These are phyloP conservation scores for Oxygymnocypris stewartii DNA, from an alignment of 2,113 vertebrate genomes.

Conservation along the genomic window DNA sequence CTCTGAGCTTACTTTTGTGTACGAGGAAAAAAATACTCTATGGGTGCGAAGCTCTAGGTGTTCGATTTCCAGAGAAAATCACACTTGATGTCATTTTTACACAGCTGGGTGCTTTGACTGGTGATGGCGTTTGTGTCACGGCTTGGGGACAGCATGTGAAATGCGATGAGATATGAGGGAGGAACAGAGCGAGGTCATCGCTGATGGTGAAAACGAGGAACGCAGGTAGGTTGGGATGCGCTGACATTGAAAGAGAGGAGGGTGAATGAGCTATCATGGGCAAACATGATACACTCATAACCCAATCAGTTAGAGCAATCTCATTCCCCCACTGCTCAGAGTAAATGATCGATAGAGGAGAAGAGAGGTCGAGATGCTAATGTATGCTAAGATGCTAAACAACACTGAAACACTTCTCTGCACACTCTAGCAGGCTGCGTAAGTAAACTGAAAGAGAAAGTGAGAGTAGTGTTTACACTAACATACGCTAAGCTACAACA, in stretches of 20 bases:
- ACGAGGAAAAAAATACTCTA: slow-evolving; percentile 6
- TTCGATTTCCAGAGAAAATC: slow-evolving; percentile 23
- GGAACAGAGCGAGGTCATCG: not conserved
- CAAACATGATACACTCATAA: slow-evolving; percentile 32
- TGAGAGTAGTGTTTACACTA: not conserved
- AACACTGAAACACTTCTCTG: not conserved
- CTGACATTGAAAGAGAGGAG: not conserved
- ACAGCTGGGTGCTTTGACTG: not conserved
- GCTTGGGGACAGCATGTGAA: not conserved
- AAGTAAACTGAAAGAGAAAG: not conserved
- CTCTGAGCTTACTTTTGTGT: slow-evolving; percentile 4
- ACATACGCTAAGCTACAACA: not conserved
- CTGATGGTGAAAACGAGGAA: not conserved
- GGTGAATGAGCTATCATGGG: not conserved
- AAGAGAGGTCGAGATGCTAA: slow-evolving; percentile 6
- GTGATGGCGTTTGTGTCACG: not conserved
- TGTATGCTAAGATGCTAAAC: not conserved
- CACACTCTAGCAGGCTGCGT: not conserved
- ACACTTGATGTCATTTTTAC: slow-evolving; percentile 15
- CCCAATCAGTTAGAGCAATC: slow-evolving; percentile 38
- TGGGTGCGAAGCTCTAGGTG: not conserved
- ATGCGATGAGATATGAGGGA: slow-evolving; percentile 17
- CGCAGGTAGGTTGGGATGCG: not conserved
- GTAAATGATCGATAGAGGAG: slow-evolving; percentile 31
- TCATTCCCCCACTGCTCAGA: slow-evolving; percentile 23